Base-by-base conservation (phyloP, 2,888 invertebrate species). In the Papilio demoleus region DNA sequence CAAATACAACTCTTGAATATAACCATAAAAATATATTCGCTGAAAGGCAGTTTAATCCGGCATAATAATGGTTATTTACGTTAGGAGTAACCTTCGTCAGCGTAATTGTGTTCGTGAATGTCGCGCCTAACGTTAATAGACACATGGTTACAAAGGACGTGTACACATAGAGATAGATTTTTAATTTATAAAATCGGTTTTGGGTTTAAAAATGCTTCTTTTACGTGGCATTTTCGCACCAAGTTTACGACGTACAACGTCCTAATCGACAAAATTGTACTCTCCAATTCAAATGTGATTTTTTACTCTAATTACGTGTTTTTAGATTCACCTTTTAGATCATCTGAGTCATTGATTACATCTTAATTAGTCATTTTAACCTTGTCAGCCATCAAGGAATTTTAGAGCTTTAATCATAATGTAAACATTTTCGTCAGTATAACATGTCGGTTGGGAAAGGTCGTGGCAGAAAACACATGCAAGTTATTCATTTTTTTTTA, bases 51-150 rank as follows among this genome's bases (percentile, higher is more conserved):
- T 47, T 47, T 34, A 36, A 58, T 58, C 19, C 22, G 19, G 34
- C 11, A 61, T 47, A 42, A 65, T 53, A 61, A 31, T 1, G 45
- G 36, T 40, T 60, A 67, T 60, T 67, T 61, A 53, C 53, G 24
- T 61, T 67, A 47, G 1, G 4, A 14, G 61, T 67, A 67, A 67
- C 67, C 67, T 67, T 67, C 61, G 53, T 19, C 67, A 17, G 31
- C 34, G 50, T 27, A 40, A 61, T 67, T 67, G 53, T 53, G 40
- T 38, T 56, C 40, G 24, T 60, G 67, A 61, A 61, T 61, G 67
- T 61, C 67, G 50, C 50, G 31, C 60, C 60, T 22, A 42, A 38
- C 27, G 9, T 14, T 8, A 50, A 50, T 60, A 60, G 14, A 67
- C 50, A 38, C 12, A 22, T 11, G 42, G 24, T 12, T 34, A n/a